phyloP scores from a whole-genome alignment of 1,140 invertebrate genomes.

The Ostrea edulis region DNA sequence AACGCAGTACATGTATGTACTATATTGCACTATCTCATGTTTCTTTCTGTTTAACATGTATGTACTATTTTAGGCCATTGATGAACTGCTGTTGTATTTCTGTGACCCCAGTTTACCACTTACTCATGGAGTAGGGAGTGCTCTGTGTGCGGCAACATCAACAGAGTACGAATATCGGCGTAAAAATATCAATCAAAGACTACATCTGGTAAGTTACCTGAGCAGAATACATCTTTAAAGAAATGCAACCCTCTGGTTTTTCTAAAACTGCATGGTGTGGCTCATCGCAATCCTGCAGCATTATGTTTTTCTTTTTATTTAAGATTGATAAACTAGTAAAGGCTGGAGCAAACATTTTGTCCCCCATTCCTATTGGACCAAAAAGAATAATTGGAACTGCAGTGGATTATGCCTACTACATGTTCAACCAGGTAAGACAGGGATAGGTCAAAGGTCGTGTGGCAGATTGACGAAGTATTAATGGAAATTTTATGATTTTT shows the following conservation, averaged over 20 bases:
- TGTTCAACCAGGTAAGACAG: conserved; percentile 75
- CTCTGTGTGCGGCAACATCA: conserved; percentile 76
- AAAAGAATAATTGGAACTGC: conserved; percentile 76
- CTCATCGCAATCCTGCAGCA: background rate
- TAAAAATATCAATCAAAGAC: conserved; percentile 62
- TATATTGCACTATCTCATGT: conserved; percentile 22
- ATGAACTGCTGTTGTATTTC: conserved; percentile 73
- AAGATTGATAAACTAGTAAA: conserved; percentile 77
- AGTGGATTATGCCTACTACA: conserved; percentile 79
- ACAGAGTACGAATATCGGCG: conserved; percentile 77
- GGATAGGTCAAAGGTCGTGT: background rate
- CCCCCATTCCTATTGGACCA: conserved; percentile 75
- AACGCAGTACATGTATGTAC: background rate
- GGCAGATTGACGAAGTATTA: background rate
- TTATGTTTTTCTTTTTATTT: conserved; percentile 46
- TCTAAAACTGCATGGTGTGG: background rate
- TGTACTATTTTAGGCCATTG: conserved; percentile 69
- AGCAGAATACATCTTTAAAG: background rate
- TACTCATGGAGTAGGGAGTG: conserved; percentile 77
- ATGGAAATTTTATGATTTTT: background rate
- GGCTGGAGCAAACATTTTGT: conserved; percentile 75
- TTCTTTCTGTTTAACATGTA: too few relatives aligned
- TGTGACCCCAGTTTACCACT: conserved; percentile 75
- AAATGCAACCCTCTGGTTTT: background rate
- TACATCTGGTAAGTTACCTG: conserved; percentile 72